A percentile compares a stretch with the other conserved stretches of the same genome.
phyloP scores from a whole-genome alignment of 1,140 invertebrate genomes.

The Adoxophyes honmai region DNA sequence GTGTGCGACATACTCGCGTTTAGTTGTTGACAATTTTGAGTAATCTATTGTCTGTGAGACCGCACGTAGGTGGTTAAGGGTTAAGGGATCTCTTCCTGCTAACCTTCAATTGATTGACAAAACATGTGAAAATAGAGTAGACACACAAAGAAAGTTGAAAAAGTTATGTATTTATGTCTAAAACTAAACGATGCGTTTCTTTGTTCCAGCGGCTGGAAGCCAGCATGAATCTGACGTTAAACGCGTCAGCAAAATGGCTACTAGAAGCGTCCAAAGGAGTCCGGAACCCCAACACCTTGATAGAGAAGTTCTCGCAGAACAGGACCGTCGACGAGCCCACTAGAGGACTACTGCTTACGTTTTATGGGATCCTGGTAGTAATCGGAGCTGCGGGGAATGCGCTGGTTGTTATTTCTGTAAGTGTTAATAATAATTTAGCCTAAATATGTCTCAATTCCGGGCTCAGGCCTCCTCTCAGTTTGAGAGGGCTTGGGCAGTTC shows the following conservation, averaged over 20 bases:
- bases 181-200: background rate
- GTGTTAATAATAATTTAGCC: too few relatives aligned
- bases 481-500: too few relatives aligned
- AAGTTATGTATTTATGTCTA: background rate
- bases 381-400: conserved; percentile 88
- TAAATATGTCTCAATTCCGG: too few relatives aligned
- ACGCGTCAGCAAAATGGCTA: conserved; percentile 62
- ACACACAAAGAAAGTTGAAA: too few relatives aligned
- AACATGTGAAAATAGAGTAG: too few relatives aligned
- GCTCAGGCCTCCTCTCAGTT: too few relatives aligned
- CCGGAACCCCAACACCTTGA: conserved; percentile 72
- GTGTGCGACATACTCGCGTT: too few relatives aligned
- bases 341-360: conserved; percentile 81
- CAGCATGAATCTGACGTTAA: conserved; percentile 56
- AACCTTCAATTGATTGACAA: too few relatives aligned
- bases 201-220: conserved; percentile 60
- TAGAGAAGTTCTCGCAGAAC: conserved; percentile 81
- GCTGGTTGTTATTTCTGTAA: conserved; percentile 87
- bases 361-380: conserved; percentile 86
- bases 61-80: too few relatives aligned
- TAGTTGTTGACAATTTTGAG: too few relatives aligned
- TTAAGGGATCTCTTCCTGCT: too few relatives aligned
- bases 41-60: too few relatives aligned
- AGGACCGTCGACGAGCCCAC: conserved; percentile 82
- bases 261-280: conserved; percentile 64